Evolutionary conservation across 2,113 vertebrate species (phyloP).

Genomic region (Hippolais icterina): DNA sequence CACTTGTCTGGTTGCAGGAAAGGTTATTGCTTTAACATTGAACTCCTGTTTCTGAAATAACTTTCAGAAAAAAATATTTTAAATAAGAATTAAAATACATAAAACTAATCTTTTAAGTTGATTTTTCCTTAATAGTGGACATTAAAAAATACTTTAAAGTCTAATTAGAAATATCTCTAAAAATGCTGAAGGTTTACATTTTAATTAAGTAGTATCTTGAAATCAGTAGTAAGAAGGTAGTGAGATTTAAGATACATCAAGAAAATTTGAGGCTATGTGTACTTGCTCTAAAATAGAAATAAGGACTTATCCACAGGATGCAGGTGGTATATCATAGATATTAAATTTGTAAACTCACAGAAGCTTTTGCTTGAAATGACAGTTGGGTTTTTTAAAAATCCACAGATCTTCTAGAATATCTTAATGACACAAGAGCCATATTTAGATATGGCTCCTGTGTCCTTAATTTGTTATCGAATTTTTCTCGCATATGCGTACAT

Average conservation of each 20-base stretch:
- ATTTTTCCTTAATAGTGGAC: neutral
- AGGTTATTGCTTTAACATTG: neutral
- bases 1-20: neutral
- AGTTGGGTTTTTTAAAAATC: neutral
- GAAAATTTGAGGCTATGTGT: neutral
- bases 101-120: neutral
- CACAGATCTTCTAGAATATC: neutral
- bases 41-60: no score
- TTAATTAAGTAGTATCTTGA: neutral
- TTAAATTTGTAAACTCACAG: neutral
- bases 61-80: neutral
- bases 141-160: neutral
- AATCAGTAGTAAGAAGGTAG: neutral
- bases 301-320: neutral
- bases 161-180: neutral
- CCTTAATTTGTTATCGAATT: neutral
- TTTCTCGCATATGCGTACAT: neutral
- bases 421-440: neutral
- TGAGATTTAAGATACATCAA: neutral
- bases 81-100: neutral
- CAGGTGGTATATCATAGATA: neutral
- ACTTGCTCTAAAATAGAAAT: neutral
- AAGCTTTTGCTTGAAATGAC: neutral
- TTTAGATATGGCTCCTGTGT: neutral
- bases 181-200: neutral